phyloP scores from a whole-genome alignment of 2,888 invertebrate species.

The Trichopria drosophilae region DNA sequence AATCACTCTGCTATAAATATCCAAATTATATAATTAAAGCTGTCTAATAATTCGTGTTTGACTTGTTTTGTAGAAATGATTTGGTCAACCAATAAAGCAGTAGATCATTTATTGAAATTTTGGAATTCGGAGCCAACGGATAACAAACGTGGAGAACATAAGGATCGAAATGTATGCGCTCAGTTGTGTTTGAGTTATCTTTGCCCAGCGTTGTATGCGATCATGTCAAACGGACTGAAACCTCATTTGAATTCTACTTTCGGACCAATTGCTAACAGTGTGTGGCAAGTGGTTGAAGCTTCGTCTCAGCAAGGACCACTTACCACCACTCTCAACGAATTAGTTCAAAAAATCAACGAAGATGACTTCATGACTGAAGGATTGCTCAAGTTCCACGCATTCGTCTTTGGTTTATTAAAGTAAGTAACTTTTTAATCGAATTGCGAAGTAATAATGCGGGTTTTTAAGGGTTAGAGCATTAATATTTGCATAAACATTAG shows the following conservation, averaged over 20 bases:
- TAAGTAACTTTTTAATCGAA: slow-evolving; percentile 57
- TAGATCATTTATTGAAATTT: slow-evolving; percentile 71
- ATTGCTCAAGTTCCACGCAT: slow-evolving; percentile 85
- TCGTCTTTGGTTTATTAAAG: slow-evolving; percentile 84
- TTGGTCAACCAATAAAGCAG: slow-evolving; percentile 73
- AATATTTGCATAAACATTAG: background rate
- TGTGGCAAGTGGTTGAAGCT: slow-evolving; percentile 88
- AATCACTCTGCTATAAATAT: too few relatives aligned
- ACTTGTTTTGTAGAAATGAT: slow-evolving; percentile 62
- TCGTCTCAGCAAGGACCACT: slow-evolving; percentile 85
- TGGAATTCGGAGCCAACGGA: slow-evolving; percentile 70
- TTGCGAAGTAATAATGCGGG: background rate
- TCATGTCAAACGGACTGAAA: slow-evolving; percentile 83
- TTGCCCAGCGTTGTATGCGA: slow-evolving; percentile 82
- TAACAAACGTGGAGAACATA: slow-evolving; percentile 53
- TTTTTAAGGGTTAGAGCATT: background rate
- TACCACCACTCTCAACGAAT: slow-evolving; percentile 79
- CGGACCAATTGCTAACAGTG: slow-evolving; percentile 82
- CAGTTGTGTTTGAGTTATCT: slow-evolving; percentile 75
- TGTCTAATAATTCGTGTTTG: too few relatives aligned
- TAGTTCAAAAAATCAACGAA: slow-evolving; percentile 80
- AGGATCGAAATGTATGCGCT: slow-evolving; percentile 70
- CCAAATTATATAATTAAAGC: too few relatives aligned
- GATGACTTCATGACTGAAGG: slow-evolving; percentile 83
- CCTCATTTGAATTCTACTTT: slow-evolving; percentile 81